Percentiles rank a stretch among this genome's conserved stretches.
phyloP scores from a whole-genome alignment of 1,140 invertebrate genomes.

The Hyphantria cunea region DNA sequence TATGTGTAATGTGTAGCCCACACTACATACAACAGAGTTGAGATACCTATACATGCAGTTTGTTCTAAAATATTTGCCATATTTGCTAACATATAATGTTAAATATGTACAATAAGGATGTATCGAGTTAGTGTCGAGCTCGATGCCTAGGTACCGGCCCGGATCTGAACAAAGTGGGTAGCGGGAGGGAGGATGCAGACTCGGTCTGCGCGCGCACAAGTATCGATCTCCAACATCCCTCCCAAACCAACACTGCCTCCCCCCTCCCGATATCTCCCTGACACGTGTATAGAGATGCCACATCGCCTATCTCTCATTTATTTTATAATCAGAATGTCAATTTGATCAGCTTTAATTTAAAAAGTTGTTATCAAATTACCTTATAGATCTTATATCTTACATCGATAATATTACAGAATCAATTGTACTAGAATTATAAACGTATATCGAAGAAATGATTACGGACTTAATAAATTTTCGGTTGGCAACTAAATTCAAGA shows the following conservation, averaged over 20 bases:
- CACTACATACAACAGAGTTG: no score
- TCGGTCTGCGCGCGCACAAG: conserved; percentile 39
- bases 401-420: conserved; percentile 11
- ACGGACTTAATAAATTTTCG: conserved; percentile 22
- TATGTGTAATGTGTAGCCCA: no score
- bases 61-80: no score
- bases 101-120: not conserved
- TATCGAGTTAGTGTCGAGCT: conserved; percentile 26
- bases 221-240: conserved; percentile 60
- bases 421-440: conserved; percentile 10
- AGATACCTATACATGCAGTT: no score
- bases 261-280: conserved; percentile 39
- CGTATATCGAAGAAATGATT: conserved; percentile 19
- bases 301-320: conserved; percentile 54
- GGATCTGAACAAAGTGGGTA: conserved; percentile 15
- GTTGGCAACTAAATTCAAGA: conserved; percentile 40
- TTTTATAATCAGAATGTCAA: conserved; percentile 35
- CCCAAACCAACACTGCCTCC: conserved; percentile 34
- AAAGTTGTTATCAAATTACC: no score
- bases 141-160: conserved; percentile 14
- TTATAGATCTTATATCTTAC: no score
- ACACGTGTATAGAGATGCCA: conserved; percentile 55
- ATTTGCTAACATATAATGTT: no score
- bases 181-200: conserved; percentile 30
- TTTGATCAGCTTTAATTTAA: not conserved